Conservation (phyloP, 2,113 vertebrate species). For the Empidonax alnorum region DNA sequence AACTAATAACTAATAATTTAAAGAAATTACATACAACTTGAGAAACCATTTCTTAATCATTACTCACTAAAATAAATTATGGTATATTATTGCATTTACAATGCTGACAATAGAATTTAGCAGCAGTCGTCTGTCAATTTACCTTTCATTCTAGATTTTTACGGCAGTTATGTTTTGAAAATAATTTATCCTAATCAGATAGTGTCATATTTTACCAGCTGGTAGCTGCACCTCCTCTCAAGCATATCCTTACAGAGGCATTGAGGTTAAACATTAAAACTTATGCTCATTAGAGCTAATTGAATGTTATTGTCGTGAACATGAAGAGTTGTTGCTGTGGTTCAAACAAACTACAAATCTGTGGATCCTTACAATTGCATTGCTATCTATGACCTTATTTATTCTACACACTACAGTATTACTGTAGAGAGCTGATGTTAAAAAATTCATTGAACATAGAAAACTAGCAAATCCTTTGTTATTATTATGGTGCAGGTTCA, state of each 20-base stretch:
- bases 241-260: slow-evolving; percentile 36
- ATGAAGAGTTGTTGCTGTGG: neutral
- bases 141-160: slow-evolving; percentile 59
- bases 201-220: slow-evolving; percentile 26
- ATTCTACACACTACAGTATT: neutral
- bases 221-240: slow-evolving; percentile 26
- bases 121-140: slow-evolving; percentile 75
- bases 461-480: neutral
- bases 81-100: slow-evolving; percentile 77
- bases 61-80: slow-evolving; percentile 80
- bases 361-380: neutral
- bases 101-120: slow-evolving; percentile 77
- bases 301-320: slow-evolving; percentile 28
- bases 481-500: neutral
- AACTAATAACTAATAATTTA: slow-evolving; percentile 80
- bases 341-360: neutral
- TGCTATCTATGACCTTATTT: neutral
- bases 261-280: neutral
- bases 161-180: slow-evolving; percentile 59
- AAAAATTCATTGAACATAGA: neutral
- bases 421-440: neutral
- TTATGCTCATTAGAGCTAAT: slow-evolving; percentile 27
- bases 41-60: slow-evolving; percentile 77
- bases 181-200: slow-evolving; percentile 61
- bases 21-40: slow-evolving; percentile 74